A percentile compares a stretch with the other conserved stretches of the same genome.
phyloP scores from a whole-genome alignment of 2,888 invertebrate genomes.

The Zonitis immaculata region DNA sequence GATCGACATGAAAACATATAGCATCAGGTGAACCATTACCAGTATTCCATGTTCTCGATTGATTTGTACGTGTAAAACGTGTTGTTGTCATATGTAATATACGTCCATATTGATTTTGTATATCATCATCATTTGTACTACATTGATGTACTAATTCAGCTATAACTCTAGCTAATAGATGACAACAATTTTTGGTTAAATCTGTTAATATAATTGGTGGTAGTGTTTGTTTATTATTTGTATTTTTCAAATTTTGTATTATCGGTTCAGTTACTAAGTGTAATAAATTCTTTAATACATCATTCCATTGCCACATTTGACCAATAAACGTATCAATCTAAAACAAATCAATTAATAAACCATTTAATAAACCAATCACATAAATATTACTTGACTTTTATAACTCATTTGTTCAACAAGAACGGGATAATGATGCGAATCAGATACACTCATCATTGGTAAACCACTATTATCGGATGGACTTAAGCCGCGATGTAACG shows the following conservation, averaged over 20 bases:
- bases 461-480: conserved; percentile 66
- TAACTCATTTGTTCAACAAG: conserved; percentile 75
- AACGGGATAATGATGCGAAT: conserved; percentile 69
- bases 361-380: not conserved
- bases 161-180: conserved; percentile 74
- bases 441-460: conserved; percentile 63
- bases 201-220: conserved; percentile 33
- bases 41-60: conserved; percentile 92
- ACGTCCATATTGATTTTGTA: conserved; percentile 68
- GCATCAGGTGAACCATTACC: conserved; percentile 97
- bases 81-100: conserved; percentile 82
- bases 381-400: conserved; percentile 53
- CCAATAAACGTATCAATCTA: conserved; percentile 47
- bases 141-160: conserved; percentile 83
- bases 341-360: conserved; percentile 11
- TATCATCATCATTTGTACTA: conserved; percentile 70
- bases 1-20: conserved; percentile 89
- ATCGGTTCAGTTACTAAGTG: conserved; percentile 80
- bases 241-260: conserved; percentile 51
- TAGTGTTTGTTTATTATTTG: conserved; percentile 43
- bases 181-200: conserved; percentile 60
- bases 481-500: conserved; percentile 56
- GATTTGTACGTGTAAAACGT: conserved; percentile 85
- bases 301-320: conserved; percentile 49
- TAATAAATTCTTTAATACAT: conserved; percentile 76